Evolutionary conservation across 2,797 vertebrate genomes (phyloP).

Genomic region (Urocyon cinereoargenteus): DNA sequence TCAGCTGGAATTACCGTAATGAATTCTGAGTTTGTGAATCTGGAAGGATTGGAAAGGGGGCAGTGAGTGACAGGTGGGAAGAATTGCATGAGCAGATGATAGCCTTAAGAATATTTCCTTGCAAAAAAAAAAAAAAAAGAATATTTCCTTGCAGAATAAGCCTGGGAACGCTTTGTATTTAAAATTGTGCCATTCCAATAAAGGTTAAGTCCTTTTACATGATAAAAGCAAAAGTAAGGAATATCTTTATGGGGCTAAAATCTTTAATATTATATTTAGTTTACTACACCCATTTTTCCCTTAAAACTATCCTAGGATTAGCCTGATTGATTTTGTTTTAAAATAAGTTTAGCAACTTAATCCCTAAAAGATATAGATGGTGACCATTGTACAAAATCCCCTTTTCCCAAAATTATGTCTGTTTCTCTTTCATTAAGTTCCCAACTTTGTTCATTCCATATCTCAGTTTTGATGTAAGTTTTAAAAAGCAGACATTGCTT

Average conservation of each 20-base stretch:
- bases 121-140: too few species aligned
- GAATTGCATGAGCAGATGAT: neutral
- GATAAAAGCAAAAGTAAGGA: slow-evolving; percentile 30
- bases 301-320: slow-evolving; percentile 47
- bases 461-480: slow-evolving; percentile 51
- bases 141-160: neutral
- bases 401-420: neutral
- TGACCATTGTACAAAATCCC: neutral
- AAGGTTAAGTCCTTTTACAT: slow-evolving; percentile 12
- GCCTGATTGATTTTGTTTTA: slow-evolving; percentile 58
- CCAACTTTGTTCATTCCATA: neutral
- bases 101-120: neutral
- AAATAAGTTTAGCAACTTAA: slow-evolving; percentile 55
- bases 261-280: neutral
- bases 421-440: slow-evolving; percentile 3
- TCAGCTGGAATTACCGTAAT: neutral
- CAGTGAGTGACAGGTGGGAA: neutral
- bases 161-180: neutral
- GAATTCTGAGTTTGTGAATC: neutral
- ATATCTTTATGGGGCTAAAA: neutral
- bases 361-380: slow-evolving; percentile 34
- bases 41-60: neutral
- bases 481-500: neutral
- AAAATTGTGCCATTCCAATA: neutral
- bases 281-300: neutral